A percentile compares a stretch with the other conserved stretches of the same genome.
Evolutionary conservation across 2,113 vertebrate species (phyloP).

Genomic region (Chionomys nivalis): DNA sequence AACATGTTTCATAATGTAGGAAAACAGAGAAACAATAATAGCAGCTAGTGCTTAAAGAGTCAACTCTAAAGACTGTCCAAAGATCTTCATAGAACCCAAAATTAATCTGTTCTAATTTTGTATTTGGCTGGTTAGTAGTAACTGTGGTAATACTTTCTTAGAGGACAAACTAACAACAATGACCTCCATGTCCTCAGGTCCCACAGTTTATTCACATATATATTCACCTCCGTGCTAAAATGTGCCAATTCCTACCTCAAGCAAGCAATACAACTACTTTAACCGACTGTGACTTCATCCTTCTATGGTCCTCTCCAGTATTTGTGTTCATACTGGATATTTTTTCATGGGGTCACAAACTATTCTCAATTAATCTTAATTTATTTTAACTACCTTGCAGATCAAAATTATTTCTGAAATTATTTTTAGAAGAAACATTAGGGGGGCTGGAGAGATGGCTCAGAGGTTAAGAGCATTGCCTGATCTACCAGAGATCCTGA

Average conservation of each 20-base stretch:
- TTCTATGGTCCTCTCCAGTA: background rate
- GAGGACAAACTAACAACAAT: background rate
- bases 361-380: background rate
- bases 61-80: conserved; percentile 10
- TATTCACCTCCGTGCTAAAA: background rate
- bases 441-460: too few species aligned
- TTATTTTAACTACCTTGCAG: background rate
- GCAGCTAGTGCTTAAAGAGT: background rate
- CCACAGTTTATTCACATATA: background rate
- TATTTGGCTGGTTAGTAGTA: background rate
- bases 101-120: background rate
- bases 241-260: background rate
- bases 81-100: background rate
- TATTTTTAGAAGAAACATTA: background rate
- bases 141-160: background rate
- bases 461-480: too few species aligned
- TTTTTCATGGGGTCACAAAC: background rate
- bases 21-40: background rate
- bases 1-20: background rate
- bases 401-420: conserved; percentile 38
- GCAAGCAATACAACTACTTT: background rate
- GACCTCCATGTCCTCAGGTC: background rate
- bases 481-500: too few species aligned
- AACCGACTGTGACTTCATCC: background rate
- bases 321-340: background rate